These are phyloP conservation scores for Corythornis vintsioides DNA, from an alignment of 2,113 vertebrate species.

Conservation along the genomic window DNA sequence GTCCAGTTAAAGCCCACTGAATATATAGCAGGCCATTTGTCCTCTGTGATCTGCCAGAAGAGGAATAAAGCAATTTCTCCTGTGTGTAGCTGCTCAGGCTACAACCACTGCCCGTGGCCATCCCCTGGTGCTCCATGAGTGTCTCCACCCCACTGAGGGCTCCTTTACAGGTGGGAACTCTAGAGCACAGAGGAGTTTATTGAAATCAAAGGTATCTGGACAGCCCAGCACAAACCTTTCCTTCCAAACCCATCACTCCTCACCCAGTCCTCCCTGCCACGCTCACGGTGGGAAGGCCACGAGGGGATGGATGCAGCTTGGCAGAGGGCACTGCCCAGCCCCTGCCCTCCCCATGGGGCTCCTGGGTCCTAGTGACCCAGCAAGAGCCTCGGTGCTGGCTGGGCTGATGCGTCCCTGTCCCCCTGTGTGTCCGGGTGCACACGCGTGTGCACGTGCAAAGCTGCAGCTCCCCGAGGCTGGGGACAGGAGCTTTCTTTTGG, in stretches of 20 bases:
- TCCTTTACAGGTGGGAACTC: background rate
- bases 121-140: no score
- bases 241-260: background rate
- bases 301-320: background rate
- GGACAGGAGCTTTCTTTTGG: background rate
- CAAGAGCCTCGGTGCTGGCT: conserved; percentile 30
- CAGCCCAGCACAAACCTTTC: background rate
- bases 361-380: conserved; percentile 16
- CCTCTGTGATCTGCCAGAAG: background rate
- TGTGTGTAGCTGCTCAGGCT: no score
- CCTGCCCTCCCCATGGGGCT: conserved; percentile 5
- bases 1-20: background rate
- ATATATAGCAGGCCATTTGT: background rate
- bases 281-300: background rate
- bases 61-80: background rate
- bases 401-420: background rate
- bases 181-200: background rate
- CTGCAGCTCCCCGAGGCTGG: background rate
- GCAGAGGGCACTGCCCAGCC: background rate
- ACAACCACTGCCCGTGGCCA: no score
- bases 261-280: background rate
- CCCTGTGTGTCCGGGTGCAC: fast-evolving
- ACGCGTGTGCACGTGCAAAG: background rate
- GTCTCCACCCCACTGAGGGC: no score
- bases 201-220: background rate